Conservation (phyloP, 2,888 invertebrate species). For the Eristalis intricaria region DNA sequence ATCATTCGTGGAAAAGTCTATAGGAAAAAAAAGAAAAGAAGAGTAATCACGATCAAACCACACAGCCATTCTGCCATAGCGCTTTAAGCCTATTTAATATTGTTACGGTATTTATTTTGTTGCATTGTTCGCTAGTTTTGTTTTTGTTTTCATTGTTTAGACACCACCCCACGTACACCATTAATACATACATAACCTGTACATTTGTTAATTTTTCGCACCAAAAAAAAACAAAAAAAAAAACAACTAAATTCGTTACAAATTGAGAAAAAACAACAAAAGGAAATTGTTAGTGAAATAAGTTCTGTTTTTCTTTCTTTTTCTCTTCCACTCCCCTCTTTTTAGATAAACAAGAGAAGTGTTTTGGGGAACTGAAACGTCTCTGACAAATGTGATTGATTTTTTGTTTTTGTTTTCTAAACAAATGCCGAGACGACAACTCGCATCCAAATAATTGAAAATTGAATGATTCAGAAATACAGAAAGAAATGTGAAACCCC, state of each 20-base stretch:
- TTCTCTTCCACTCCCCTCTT: slow-evolving; percentile 15
- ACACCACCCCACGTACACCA: not conserved
- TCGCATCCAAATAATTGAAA: slow-evolving; percentile 27
- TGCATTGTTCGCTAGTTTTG: slow-evolving; percentile 48
- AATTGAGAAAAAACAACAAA: slow-evolving; percentile 3
- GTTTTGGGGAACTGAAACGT: slow-evolving; percentile 62
- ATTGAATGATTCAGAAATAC: not conserved
- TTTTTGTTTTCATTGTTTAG: not conserved
- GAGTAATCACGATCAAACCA: not conserved
- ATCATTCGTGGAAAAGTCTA: not conserved
- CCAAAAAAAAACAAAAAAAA: slow-evolving; percentile 31
- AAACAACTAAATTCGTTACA: slow-evolving; percentile 23
- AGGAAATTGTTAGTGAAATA: not conserved
- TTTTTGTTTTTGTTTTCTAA: slow-evolving; percentile 45
- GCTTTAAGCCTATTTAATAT: slow-evolving; percentile 2
- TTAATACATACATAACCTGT: not conserved
- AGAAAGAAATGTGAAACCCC: not conserved
- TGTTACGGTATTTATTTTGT: slow-evolving; percentile 46
- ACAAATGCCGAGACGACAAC: slow-evolving; percentile 29
- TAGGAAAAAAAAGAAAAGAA: not conserved
- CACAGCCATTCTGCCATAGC: slow-evolving; percentile 53
- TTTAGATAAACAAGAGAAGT: slow-evolving; percentile 59
- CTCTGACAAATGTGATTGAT: slow-evolving; percentile 67
- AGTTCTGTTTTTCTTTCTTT: slow-evolving; percentile 5
- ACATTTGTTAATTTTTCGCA: slow-evolving; percentile 67